These are phyloP conservation scores for Daktulosphaira vitifoliae DNA, from an alignment of 1,140 invertebrate genomes.

Conservation along the genomic window DNA sequence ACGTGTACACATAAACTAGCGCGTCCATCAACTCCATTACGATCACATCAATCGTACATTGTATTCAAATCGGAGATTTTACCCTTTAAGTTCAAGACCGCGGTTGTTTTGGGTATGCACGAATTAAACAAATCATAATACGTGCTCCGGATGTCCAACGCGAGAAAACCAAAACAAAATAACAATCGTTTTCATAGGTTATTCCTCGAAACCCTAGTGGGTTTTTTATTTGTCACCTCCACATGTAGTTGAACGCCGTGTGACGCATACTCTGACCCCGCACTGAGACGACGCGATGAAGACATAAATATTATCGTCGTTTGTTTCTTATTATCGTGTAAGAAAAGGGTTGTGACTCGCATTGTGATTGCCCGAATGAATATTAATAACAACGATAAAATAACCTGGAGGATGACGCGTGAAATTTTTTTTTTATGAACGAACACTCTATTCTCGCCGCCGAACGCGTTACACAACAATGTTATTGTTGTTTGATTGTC, in stretches of 20 bases:
- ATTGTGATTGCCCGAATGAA: not conserved
- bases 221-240: too few species aligned
- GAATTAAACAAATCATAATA: too few species aligned
- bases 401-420: not conserved
- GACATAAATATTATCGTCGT: slow-evolving; percentile 23
- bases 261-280: not conserved
- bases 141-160: too few species aligned
- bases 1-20: too few species aligned
- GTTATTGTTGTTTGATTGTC: too few species aligned
- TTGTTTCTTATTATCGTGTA: not conserved
- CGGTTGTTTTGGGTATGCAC: too few species aligned
- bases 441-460: not conserved
- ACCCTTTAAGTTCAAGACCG: not conserved
- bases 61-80: slow-evolving; percentile 30
- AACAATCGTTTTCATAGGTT: too few species aligned
- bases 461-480: not conserved
- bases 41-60: slow-evolving; percentile 28
- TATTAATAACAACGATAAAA: not conserved
- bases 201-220: too few species aligned
- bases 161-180: too few species aligned
- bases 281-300: not conserved
- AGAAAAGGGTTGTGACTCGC: slow-evolving; percentile 20
- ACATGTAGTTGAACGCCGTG: too few species aligned
- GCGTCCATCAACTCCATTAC: slow-evolving; percentile 27
- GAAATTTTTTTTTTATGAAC: not conserved